Evolutionary conservation across 2,888 invertebrate species (phyloP), one percentile per base, ranked within the genome.

Genomic region (Charanyca ferruginea): DNA sequence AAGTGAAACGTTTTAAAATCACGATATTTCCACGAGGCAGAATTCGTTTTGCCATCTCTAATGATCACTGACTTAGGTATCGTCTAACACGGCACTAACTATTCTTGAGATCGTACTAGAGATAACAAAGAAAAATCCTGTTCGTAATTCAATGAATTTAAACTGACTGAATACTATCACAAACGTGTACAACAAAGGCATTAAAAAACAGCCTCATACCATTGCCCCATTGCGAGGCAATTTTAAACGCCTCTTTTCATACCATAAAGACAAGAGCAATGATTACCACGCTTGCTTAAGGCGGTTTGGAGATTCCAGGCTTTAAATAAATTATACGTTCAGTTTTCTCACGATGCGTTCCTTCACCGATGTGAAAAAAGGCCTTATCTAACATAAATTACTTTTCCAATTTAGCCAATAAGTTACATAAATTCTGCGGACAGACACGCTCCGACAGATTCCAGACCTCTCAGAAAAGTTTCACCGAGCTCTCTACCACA

Each of bases 391-490:
- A 48, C 8, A n/a, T 18, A 6, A 9, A 28, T 20, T 11, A 5
- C 0, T 59, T 44, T 35, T 20, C 1, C 18, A 28, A 67, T 51
- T 28, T 22, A 16, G 2, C 13, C 4, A 25, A 1, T 18, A 66
- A 20, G 18, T 42, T 7, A n/a, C 7, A 25, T 11, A 18, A 44
- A 58, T 51, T 32, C 11, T 3, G 3, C 5, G 16, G 23, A 49
- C 13, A 8, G 38, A 44, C 32, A 16, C 42, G 38, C 22, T 13
- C 9, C 22, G 16, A 3, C 51, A n/a, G 32, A 57, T 48, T 60
- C n/a, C 58, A 25, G 9, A 54, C 32, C 28, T 38, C n/a, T 54
- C 9, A 52, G 6, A 59, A 70, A 73, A 78, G 44, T 76, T 78
- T 63, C n/a, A 28, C 9, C 11, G 20, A 38, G 32, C 35, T 45